Base-by-base conservation (phyloP, 2,113 vertebrate species). In the Sakesphorus luctuosus region DNA sequence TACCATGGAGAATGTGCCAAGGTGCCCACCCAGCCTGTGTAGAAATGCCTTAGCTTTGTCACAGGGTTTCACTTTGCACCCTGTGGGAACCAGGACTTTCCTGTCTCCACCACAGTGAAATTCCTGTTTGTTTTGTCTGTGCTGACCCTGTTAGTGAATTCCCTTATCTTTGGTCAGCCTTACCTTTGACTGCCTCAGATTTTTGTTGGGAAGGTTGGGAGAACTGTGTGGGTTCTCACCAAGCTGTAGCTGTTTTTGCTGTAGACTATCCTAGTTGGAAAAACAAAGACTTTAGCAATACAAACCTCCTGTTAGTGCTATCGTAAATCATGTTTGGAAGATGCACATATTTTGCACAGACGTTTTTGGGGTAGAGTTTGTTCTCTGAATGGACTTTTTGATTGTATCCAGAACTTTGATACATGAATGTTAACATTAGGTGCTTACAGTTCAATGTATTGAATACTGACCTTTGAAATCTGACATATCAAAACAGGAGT, bases 61-160 rank as follows among this genome's bases (percentile, higher is more conserved):
- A 71, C 9, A n/a, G 33, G 43, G 40, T 69, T 84, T 73, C 11
- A 16, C 53, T 80, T 36, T 66, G 50, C 62, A 59, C 33, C 28
- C 38, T 5, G 2, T 8, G 3, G 86, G 93, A 93, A 65, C 43
- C 38, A 93, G 52, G 44, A 38, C 40, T 87, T 90, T 78, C 2
- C 68, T 89, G 31, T 55, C 47, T 78, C 67, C 66, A 93, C 86
- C 68, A 74, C 47, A 62, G 50, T 75, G 38, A 58, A 43, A 62
- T 90, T 66, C n/a, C 49, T 49, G 23, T 65, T 50, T 13, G 33
- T 21, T 87, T 50, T 87, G 47, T 47, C 77, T 94, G 26, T 93
- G 94, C 87, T 76, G 80, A 93, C 61, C 91, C 80, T 76, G 33
- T 96, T 95, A 90, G 66, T 65, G 81, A 95, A 82, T 76, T 74